Evolutionary conservation across 2,797 vertebrate genomes (phyloP).

Genomic region (Allobates femoralis): DNA sequence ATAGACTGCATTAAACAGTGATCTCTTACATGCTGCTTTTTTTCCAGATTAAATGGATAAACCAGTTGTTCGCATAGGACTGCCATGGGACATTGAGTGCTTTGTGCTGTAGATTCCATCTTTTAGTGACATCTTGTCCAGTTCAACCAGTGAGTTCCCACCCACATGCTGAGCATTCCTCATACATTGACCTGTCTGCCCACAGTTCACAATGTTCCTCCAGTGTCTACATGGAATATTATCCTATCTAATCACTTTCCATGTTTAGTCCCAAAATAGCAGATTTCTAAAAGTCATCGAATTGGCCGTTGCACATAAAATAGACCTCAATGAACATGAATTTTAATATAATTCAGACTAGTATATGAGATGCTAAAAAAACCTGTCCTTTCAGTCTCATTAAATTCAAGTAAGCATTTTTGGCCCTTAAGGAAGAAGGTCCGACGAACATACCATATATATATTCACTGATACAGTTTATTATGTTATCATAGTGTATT

Average conservation of each 20-base stretch:
- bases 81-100: slow-evolving; percentile 7
- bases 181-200: slow-evolving; percentile 21
- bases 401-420: not conserved
- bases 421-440: not conserved
- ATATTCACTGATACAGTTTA: not conserved
- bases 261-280: not conserved
- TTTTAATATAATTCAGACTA: not conserved
- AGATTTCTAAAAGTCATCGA: too few relatives aligned
- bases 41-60: slow-evolving; percentile 20
- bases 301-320: too few relatives aligned
- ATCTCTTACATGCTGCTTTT: slow-evolving; percentile 17
- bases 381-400: too few relatives aligned
- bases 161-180: slow-evolving; percentile 33
- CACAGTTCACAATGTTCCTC: not conserved
- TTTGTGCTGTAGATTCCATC: slow-evolving; percentile 18
- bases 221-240: not conserved
- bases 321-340: not conserved
- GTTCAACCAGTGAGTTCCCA: slow-evolving; percentile 18
- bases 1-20: slow-evolving; percentile 14
- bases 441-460: too few relatives aligned
- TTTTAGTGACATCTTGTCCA: slow-evolving; percentile 34
- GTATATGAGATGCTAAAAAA: too few relatives aligned
- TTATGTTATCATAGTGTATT: not conserved
- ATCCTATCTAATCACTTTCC: not conserved
- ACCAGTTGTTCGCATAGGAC: slow-evolving; percentile 16